A percentile compares a stretch with the other conserved stretches of the same genome.
These are phyloP conservation scores for Timandra comae DNA, from an alignment of 2,888 invertebrate species.

Conservation along the genomic window DNA sequence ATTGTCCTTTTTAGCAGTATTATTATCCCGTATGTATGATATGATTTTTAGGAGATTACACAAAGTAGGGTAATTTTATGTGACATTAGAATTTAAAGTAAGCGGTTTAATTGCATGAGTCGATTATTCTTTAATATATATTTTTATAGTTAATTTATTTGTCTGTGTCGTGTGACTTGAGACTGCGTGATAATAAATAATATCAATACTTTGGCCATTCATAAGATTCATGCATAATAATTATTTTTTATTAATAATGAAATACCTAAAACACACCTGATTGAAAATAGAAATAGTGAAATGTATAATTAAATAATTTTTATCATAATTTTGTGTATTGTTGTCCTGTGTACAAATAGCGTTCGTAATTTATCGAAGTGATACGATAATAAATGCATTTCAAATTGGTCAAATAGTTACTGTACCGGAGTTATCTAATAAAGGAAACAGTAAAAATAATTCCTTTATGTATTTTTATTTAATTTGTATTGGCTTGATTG, in stretches of 20 bases:
- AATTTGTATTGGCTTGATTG: too few relatives aligned
- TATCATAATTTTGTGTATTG: constrained; percentile 33
- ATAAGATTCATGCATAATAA: constrained; percentile 3
- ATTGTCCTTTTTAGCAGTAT: constrained; percentile 40
- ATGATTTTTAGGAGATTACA: constrained; percentile 34
- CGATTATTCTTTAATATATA: too few relatives aligned
- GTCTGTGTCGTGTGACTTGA: too few relatives aligned
- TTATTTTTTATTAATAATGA: constrained; percentile 1
- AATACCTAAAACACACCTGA: constrained; percentile 41
- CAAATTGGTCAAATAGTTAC: constrained; percentile 62
- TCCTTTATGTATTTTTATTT: too few relatives aligned
- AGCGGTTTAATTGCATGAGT: too few relatives aligned
- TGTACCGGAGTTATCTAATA: constrained; percentile 68
- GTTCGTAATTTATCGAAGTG: constrained; percentile 54
- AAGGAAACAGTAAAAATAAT: constrained; percentile 60
- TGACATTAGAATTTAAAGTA: too few relatives aligned
- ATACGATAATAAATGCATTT: constrained; percentile 65
- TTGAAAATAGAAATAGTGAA: constrained; percentile 43
- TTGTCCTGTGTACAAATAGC: constrained; percentile 65
- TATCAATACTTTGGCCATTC: constrained; percentile 6
- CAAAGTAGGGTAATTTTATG: too few relatives aligned
- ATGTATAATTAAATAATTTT: constrained; percentile 26
- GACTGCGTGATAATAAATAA: too few relatives aligned
- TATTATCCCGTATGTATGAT: constrained; percentile 40
- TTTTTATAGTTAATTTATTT: too few relatives aligned